These are phyloP conservation scores for Tipula helvola DNA, from an alignment of 2,888 invertebrate genomes.

Conservation along the genomic window DNA sequence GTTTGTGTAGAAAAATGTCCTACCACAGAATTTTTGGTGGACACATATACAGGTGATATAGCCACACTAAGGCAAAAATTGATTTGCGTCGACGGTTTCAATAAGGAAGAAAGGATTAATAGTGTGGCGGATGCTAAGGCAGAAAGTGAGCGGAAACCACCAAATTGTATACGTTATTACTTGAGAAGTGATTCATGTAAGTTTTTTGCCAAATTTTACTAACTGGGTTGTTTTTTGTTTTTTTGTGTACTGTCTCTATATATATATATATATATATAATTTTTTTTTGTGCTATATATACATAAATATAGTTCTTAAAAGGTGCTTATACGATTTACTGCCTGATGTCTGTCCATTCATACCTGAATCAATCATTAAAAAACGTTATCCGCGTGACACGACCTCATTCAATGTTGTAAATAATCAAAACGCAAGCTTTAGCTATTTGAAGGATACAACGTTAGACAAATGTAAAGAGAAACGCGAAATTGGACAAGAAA, in stretches of 20 bases:
- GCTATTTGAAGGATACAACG: neutral
- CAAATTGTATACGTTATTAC: constrained; percentile 55
- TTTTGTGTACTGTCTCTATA: neutral
- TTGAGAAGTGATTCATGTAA: constrained; percentile 56
- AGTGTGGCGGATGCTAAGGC: constrained; percentile 33
- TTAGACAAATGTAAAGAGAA: constrained; percentile 24
- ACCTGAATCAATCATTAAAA: constrained; percentile 17
- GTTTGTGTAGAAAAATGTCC: constrained; percentile 70
- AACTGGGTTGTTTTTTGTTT: neutral
- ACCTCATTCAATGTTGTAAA: neutral
- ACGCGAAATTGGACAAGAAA: constrained; percentile 25
- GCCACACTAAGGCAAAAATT: constrained; percentile 38
- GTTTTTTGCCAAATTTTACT: constrained; percentile 24
- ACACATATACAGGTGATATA: constrained; percentile 22
- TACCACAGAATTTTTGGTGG: constrained; percentile 38
- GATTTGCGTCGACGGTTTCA: constrained; percentile 47
- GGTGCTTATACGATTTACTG: constrained; percentile 37
- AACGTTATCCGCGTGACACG: neutral
- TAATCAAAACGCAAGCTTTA: neutral
- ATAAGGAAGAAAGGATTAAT: constrained; percentile 29
- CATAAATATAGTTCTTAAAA: constrained; percentile 32
- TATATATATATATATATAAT: too few relatives aligned
- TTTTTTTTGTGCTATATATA: neutral
- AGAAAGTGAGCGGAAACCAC: constrained; percentile 37
- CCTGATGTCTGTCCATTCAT: constrained; percentile 27